These are phyloP conservation scores for Netelia fuscicornis DNA, from an alignment of 2,888 invertebrate species.

Conservation along the genomic window DNA sequence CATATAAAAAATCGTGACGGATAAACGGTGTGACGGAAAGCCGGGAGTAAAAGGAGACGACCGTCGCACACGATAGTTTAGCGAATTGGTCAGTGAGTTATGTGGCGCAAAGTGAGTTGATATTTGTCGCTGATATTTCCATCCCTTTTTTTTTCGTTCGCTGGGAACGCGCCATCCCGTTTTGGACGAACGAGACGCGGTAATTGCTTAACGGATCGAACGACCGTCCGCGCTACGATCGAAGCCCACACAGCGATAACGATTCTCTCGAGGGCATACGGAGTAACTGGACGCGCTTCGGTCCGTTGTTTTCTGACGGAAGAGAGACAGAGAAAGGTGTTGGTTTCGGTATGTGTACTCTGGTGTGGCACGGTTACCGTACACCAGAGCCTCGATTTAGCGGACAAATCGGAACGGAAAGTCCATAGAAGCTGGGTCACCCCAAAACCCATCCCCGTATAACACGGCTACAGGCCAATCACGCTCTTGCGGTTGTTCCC, in stretches of 20 bases:
- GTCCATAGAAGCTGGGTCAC: not conserved
- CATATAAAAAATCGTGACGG: conserved; percentile 21
- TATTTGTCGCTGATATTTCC: not conserved
- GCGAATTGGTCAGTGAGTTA: conserved; percentile 58
- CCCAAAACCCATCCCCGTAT: no score
- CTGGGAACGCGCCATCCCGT: conserved; percentile 22
- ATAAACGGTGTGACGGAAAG: conserved; percentile 37
- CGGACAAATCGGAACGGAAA: no score
- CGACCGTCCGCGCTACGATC: conserved; percentile 46
- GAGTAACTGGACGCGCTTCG: not conserved
- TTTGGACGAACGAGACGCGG: conserved; percentile 42
- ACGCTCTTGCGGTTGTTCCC: no score
- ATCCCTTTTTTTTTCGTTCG: conserved; percentile 25
- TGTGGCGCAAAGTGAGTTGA: conserved; percentile 49
- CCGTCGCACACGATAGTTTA: conserved; percentile 36
- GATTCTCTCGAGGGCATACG: conserved; percentile 45
- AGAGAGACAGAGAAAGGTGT: conserved; percentile 6
- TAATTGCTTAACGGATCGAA: conserved; percentile 63
- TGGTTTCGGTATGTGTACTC: conserved; percentile 2
- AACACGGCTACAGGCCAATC: no score
- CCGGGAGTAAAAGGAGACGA: conserved; percentile 26
- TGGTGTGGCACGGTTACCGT: not conserved
- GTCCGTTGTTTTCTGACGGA: conserved; percentile 50
- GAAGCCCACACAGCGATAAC: conserved; percentile 48
- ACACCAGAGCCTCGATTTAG: not conserved